A percentile compares a stretch with the other conserved stretches of the same genome.
phyloP scores from a whole-genome alignment of 1,140 invertebrate genomes.

The Diachasmimorpha longicaudata region DNA sequence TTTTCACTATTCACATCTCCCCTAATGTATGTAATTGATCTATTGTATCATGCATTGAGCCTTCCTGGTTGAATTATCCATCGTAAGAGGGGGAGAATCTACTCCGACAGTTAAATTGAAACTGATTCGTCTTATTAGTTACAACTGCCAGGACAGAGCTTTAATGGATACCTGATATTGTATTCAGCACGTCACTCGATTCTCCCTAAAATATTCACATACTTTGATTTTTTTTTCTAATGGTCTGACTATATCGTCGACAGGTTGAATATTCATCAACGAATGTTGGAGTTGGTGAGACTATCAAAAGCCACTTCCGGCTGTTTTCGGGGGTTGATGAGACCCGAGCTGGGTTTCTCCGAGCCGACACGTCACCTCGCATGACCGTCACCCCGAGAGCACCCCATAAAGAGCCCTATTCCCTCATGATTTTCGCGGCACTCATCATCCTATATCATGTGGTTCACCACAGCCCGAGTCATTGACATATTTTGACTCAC shows the following conservation, averaged over 20 bases:
- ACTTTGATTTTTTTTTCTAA: not conserved
- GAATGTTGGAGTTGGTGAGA: not conserved
- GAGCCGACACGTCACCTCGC: conserved; percentile 57
- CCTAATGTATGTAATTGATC: conserved; percentile 61
- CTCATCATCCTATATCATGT: conserved; percentile 33
- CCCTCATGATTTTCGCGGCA: conserved; percentile 7
- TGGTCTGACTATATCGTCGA: not conserved
- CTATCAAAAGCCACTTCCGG: conserved; percentile 14
- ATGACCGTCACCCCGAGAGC: conserved; percentile 16
- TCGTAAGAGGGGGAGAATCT: not conserved
- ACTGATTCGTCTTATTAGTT: conserved; percentile 43
- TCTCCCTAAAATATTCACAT: not conserved
- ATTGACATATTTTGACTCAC: conserved; percentile 60
- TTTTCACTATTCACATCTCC: conserved; percentile 1
- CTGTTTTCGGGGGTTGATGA: not conserved
- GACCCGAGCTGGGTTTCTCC: conserved; percentile 1
- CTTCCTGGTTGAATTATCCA: conserved; percentile 19
- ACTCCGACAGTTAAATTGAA: conserved; percentile 6
- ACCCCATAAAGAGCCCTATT: not conserved
- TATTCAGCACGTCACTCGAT: conserved; percentile 19
- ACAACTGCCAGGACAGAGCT: conserved; percentile 47
- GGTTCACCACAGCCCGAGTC: conserved; percentile 53
- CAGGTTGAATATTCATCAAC: not conserved
- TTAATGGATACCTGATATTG: conserved; percentile 39
- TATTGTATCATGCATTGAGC: conserved; percentile 59